These are phyloP conservation scores for Drosophila limbata DNA, from an alignment of 2,888 invertebrate species.

Conservation along the genomic window DNA sequence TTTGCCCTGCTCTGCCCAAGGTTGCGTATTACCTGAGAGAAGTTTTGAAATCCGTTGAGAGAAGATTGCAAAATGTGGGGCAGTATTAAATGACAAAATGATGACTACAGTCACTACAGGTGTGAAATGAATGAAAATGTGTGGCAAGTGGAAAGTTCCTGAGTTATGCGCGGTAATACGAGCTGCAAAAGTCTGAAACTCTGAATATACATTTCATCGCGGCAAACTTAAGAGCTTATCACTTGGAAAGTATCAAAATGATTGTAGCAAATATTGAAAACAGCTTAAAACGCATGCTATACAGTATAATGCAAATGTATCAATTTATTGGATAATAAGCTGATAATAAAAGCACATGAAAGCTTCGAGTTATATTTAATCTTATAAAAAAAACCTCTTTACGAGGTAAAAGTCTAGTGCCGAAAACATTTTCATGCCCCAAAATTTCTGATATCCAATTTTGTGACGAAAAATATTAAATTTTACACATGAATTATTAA, in stretches of 20 bases:
- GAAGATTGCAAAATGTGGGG: conserved; percentile 32
- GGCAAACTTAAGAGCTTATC: not conserved
- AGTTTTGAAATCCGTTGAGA: conserved; percentile 51
- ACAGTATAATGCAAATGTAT: too few relatives aligned
- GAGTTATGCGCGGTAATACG: not conserved
- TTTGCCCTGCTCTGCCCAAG: conserved; percentile 4
- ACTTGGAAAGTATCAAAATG: not conserved
- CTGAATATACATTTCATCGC: conserved; percentile 6
- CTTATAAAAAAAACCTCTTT: too few relatives aligned
- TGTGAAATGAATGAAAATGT: conserved; percentile 8
- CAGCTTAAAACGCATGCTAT: not conserved
- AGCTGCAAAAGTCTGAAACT: conserved; percentile 5
- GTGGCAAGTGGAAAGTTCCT: conserved; percentile 6
- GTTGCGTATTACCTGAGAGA: conserved; percentile 43
- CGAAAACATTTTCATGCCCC: too few relatives aligned
- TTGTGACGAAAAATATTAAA: too few relatives aligned
- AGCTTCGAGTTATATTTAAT: too few relatives aligned
- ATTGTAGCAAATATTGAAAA: not conserved
- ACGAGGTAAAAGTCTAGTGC: too few relatives aligned
- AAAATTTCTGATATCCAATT: too few relatives aligned
- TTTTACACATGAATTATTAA: too few relatives aligned
- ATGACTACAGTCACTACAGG: conserved; percentile 39
- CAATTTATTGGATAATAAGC: too few relatives aligned
- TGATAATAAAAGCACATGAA: too few relatives aligned
- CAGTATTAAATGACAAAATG: conserved; percentile 53